phyloP scores from a whole-genome alignment of 2,113 vertebrate species.

The Bostrychus sinensis region DNA sequence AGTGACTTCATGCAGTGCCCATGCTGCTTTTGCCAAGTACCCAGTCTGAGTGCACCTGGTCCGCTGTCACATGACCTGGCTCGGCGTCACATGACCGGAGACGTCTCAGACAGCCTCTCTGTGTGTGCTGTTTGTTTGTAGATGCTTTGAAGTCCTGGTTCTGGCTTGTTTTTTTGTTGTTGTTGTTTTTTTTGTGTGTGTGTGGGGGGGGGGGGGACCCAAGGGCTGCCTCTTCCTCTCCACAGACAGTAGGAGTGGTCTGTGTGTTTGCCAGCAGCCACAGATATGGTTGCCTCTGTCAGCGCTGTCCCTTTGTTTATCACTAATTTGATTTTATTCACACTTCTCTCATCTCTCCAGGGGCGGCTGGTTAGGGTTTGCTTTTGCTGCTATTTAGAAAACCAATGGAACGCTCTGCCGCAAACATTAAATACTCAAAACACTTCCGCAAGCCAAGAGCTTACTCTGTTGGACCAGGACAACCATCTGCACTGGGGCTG shows the following conservation, averaged over 20 bases:
- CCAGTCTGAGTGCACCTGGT: slow-evolving; percentile 73
- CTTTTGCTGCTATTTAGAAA: slow-evolving; percentile 33
- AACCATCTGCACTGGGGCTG: slow-evolving; percentile 29
- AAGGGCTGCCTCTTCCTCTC: slow-evolving; percentile 52
- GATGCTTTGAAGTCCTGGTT: slow-evolving; percentile 66
- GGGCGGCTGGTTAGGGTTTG: slow-evolving; percentile 18
- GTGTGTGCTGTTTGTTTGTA: slow-evolving; percentile 57
- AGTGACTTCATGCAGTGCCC: slow-evolving; percentile 55
- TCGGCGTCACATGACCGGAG: slow-evolving; percentile 77
- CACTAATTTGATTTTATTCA: slow-evolving; percentile 46
- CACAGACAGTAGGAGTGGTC: slow-evolving; percentile 51
- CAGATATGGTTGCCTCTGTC: slow-evolving; percentile 41
- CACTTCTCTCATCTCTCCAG: slow-evolving; percentile 27
- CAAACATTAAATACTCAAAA: slow-evolving; percentile 21
- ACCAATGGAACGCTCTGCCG: slow-evolving; percentile 43
- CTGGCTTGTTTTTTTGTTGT: slow-evolving; percentile 52
- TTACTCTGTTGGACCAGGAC: slow-evolving; percentile 23
- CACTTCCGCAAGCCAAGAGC: slow-evolving; percentile 18
- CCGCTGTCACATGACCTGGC: slow-evolving; percentile 70
- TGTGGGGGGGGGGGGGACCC: slow-evolving; percentile 47
- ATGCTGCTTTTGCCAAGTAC: slow-evolving; percentile 52
- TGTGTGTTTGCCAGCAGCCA: slow-evolving; percentile 46
- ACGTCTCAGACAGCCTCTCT: slow-evolving; percentile 62
- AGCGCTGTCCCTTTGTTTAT: slow-evolving; percentile 50
- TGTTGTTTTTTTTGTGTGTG: too few relatives aligned